Evolutionary conservation across 1,140 invertebrate genomes (phyloP).

Genomic region (Drosophila quadrilineata): DNA sequence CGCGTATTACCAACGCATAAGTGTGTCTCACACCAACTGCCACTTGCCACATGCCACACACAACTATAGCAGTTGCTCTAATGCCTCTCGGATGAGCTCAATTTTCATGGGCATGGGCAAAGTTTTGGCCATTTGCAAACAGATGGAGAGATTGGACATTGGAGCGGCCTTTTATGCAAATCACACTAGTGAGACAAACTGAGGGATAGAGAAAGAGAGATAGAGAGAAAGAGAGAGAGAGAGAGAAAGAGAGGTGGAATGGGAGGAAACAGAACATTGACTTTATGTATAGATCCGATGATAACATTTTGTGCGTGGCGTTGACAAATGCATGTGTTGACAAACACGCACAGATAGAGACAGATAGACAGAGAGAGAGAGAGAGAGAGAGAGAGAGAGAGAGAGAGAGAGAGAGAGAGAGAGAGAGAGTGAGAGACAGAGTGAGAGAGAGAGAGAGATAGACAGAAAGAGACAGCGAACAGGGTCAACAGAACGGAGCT

Average conservation of each 20-base stretch:
- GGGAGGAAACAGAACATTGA: background rate
- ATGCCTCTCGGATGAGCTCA: slow-evolving; percentile 51
- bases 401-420: background rate
- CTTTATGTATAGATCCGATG: slow-evolving; percentile 10
- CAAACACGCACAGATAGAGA: slow-evolving; percentile 17
- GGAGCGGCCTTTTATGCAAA: slow-evolving; percentile 64
- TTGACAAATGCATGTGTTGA: slow-evolving; percentile 78
- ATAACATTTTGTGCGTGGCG: slow-evolving; percentile 46
- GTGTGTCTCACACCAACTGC: too few relatives aligned
- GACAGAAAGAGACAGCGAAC: background rate
- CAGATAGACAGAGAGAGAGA: background rate
- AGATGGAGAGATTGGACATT: background rate
- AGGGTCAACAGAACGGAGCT: background rate
- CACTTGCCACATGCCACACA: slow-evolving; percentile 4
- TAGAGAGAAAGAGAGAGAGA: slow-evolving; percentile 1
- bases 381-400: background rate
- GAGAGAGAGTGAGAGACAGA: background rate
- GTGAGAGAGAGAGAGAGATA: background rate
- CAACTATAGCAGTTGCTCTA: slow-evolving; percentile 37
- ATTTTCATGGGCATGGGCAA: slow-evolving; percentile 1
- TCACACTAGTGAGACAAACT: slow-evolving; percentile 35
- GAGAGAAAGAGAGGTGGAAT: background rate
- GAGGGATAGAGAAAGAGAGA: background rate
- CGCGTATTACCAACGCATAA: too few relatives aligned
- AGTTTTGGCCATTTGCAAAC: slow-evolving; percentile 4